Conservation (phyloP, 2,113 vertebrate genomes). For the Pelecanoides urinatrix region DNA sequence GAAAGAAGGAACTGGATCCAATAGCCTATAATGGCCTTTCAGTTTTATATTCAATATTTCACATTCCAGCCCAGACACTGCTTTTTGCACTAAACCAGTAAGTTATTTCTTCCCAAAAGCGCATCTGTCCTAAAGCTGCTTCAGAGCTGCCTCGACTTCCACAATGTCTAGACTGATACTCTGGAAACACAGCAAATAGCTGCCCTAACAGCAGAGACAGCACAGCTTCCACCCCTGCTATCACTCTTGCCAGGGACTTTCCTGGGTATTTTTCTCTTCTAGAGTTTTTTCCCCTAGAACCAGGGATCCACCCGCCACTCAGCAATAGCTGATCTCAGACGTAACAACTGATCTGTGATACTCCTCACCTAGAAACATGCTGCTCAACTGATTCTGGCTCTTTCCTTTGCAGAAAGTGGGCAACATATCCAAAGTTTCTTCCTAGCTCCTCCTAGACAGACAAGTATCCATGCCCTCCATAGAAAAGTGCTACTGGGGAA, state of each 20-base stretch:
- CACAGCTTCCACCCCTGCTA: not conserved
- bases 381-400: not conserved
- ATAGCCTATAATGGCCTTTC: fast-evolving
- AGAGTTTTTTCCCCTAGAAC: not conserved
- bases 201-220: too few species aligned
- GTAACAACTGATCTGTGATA: not conserved
- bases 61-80: not conserved
- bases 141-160: not conserved
- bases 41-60: not conserved
- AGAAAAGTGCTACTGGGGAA: not conserved
- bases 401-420: not conserved
- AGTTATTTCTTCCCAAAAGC: not conserved
- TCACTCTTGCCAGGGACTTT: fast-evolving
- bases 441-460: not conserved
- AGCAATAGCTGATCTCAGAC: not conserved
- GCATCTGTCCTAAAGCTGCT: not conserved
- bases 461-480: not conserved
- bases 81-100: not conserved
- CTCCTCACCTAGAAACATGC: fast-evolving
- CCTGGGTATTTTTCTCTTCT: not conserved
- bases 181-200: not conserved
- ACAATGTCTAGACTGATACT: too few species aligned
- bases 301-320: fast-evolving
- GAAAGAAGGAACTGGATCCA: not conserved
- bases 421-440: not conserved